Conservation (phyloP, 1,140 invertebrate genomes). For the Sarcophaga bullata region DNA sequence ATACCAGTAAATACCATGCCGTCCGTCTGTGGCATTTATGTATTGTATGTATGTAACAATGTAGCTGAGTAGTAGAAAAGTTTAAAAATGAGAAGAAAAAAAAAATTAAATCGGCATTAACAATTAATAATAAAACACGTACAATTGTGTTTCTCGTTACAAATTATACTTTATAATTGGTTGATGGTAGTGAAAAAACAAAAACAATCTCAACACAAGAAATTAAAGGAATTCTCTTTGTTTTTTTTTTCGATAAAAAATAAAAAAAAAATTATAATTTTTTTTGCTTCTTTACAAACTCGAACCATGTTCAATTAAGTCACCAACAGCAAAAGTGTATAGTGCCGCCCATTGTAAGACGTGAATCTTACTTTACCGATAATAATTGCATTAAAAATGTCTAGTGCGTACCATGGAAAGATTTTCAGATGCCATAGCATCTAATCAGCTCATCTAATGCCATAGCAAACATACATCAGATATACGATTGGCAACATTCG, state of each 20-base stretch:
- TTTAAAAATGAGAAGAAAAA: not conserved
- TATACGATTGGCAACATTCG: too few relatives aligned
- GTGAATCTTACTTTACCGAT: not conserved
- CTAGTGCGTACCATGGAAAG: not conserved
- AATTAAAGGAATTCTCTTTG: not conserved
- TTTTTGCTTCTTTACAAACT: not conserved
- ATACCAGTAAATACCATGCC: too few relatives aligned
- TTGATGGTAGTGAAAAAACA: not conserved
- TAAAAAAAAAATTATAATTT: not conserved
- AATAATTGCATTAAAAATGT: slow-evolving; percentile 27
- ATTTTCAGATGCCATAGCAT: slow-evolving; percentile 22
- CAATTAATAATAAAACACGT: slow-evolving; percentile 27
- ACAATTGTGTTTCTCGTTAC: slow-evolving; percentile 1
- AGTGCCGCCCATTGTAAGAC: slow-evolving; percentile 8
- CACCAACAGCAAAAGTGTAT: not conserved
- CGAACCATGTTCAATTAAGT: not conserved
- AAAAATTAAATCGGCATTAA: not conserved
- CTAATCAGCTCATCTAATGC: not conserved
- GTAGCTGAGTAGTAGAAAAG: too few relatives aligned
- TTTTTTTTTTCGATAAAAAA: not conserved
- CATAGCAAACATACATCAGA: not conserved
- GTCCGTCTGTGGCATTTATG: too few relatives aligned
- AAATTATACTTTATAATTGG: slow-evolving; percentile 23
- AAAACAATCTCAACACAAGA: not conserved
- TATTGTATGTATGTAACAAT: too few relatives aligned